Evolutionary conservation across 2,888 invertebrate genomes (phyloP).

Genomic region (Aporophyla nigra): DNA sequence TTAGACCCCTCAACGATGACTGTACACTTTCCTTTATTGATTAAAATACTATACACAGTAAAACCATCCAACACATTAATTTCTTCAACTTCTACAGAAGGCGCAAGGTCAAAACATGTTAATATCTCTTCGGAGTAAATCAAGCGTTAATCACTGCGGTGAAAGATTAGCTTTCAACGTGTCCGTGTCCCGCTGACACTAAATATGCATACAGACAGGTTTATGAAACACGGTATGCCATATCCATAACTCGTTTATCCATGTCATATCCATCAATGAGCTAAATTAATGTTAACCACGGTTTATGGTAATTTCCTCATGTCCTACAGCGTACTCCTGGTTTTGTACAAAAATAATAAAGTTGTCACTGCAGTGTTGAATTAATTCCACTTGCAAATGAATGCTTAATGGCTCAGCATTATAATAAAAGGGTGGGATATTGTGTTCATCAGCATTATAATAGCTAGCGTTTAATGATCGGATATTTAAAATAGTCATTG

Average conservation of each 20-base stretch:
- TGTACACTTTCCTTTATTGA: background rate
- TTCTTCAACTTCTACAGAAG: constrained; percentile 42
- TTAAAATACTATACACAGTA: background rate
- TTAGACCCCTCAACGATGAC: background rate
- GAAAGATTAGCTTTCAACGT: constrained; percentile 62
- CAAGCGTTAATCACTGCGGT: constrained; percentile 58
- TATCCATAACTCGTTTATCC: constrained; percentile 59
- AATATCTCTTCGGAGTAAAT: constrained; percentile 48
- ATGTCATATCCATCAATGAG: constrained; percentile 75
- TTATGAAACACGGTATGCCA: constrained; percentile 61
- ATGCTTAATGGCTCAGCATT: constrained; percentile 53
- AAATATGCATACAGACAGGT: constrained; percentile 57
- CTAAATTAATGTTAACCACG: constrained; percentile 80
- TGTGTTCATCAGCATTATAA: background rate
- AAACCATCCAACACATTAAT: constrained; percentile 28
- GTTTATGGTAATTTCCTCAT: constrained; percentile 77
- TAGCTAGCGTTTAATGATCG: background rate
- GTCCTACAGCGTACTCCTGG: constrained; percentile 71
- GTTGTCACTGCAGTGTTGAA: constrained; percentile 76
- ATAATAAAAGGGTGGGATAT: constrained; percentile 30
- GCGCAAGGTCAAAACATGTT: constrained; percentile 52
- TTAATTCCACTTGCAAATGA: constrained; percentile 81
- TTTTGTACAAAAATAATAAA: constrained; percentile 80
- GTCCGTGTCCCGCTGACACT: constrained; percentile 57
- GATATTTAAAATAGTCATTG: background rate